These are phyloP conservation scores for Hyla sarda DNA, from an alignment of 2,113 vertebrate genomes.

Conservation along the genomic window DNA sequence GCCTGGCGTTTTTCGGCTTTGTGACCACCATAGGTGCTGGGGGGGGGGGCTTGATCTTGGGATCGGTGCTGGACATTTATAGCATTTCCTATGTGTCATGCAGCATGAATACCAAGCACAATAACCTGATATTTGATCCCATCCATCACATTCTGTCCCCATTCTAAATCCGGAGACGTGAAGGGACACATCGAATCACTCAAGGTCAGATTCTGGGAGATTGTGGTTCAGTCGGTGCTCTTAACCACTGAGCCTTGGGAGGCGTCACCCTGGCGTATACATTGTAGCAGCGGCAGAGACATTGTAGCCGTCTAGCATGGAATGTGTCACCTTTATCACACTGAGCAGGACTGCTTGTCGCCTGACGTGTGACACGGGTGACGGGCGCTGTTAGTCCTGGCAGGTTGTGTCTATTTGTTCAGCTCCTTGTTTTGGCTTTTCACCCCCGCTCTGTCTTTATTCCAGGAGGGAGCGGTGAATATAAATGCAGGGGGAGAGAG, in stretches of 20 bases:
- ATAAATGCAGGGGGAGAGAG: conserved; percentile 18
- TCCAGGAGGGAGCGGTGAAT: background rate
- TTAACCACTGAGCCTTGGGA: background rate
- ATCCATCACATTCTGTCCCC: background rate
- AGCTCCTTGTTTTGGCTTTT: background rate
- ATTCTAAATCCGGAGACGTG: background rate
- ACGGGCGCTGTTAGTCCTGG: background rate
- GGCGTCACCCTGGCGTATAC: background rate
- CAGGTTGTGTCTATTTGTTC: background rate
- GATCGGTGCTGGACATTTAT: no score
- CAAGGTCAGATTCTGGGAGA: background rate
- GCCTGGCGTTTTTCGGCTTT: no score
- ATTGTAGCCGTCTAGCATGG: background rate
- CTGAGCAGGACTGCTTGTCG: background rate
- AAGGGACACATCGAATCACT: background rate
- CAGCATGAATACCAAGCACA: no score
- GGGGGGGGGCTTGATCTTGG: no score
- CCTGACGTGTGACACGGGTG: conserved; percentile 31
- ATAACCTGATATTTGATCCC: background rate
- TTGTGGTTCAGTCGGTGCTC: background rate
- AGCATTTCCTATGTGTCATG: no score
- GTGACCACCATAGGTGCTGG: no score
- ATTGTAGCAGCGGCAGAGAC: background rate
- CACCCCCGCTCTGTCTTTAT: conserved; percentile 16
- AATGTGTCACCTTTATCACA: conserved; percentile 12